A percentile compares a stretch with the other conserved stretches of the same genome.
Conservation (phyloP, 2,113 vertebrate genomes). For the Nibea albiflora region DNA sequence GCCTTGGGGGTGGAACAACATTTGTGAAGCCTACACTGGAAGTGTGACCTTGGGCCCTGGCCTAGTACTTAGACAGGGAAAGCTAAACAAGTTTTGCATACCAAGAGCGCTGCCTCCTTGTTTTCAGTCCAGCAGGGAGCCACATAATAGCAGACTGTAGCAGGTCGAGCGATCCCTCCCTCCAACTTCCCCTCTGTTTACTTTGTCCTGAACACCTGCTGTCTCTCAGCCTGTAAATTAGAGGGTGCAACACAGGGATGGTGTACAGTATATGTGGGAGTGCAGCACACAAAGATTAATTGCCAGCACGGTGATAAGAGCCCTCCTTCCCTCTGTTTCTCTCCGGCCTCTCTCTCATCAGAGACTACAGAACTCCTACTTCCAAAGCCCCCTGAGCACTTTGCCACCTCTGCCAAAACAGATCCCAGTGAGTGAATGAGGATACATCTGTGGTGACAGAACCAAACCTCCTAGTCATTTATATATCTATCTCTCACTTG, state of each 20-base stretch:
- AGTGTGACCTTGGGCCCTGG: conserved; percentile 71
- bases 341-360: conserved; percentile 37
- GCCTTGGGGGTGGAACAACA: conserved; percentile 61
- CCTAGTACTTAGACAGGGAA: conserved; percentile 46
- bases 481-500: conserved; percentile 51
- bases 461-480: conserved; percentile 31
- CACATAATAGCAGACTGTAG: conserved; percentile 59
- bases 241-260: conserved; percentile 59
- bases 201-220: conserved; percentile 73
- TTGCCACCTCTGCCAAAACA: conserved; percentile 40
- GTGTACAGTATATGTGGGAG: conserved; percentile 64
- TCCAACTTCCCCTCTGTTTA: conserved; percentile 66
- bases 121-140: conserved; percentile 63
- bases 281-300: conserved; percentile 66
- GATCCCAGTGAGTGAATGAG: conserved; percentile 50
- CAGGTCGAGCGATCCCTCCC: conserved; percentile 53
- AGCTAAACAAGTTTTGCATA: conserved; percentile 74
- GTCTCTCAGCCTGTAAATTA: conserved; percentile 77
- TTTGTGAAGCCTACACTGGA: conserved; percentile 58
- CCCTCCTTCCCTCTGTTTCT: conserved; percentile 45
- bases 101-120: conserved; percentile 62
- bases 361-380: conserved; percentile 34
- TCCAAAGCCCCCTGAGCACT: conserved; percentile 29
- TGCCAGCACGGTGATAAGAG: conserved; percentile 61
- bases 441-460: conserved; percentile 55